Conservation (phyloP, 1,140 invertebrate species). For the Lithobius niger region DNA sequence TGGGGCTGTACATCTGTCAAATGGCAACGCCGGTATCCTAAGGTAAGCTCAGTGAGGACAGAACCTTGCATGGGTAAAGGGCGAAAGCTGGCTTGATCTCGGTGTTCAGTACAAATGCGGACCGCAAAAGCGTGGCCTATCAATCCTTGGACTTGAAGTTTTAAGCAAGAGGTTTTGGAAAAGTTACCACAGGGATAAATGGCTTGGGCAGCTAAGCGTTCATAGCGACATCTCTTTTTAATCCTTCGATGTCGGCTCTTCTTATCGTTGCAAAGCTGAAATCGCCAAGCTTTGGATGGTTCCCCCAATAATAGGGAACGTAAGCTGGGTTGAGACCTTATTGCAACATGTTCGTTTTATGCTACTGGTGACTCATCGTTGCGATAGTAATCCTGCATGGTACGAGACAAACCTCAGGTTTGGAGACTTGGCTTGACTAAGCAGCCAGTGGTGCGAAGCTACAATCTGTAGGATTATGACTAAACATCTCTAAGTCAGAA, state of each 20-base stretch:
- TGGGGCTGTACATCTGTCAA: constrained; percentile 67
- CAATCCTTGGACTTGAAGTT: constrained; percentile 46
- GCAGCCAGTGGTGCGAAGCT: too few relatives aligned
- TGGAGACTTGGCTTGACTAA: too few relatives aligned
- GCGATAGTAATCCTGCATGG: too few relatives aligned
- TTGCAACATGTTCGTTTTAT: too few relatives aligned
- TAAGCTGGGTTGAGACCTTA: too few relatives aligned
- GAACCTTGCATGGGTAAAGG: constrained; percentile 72
- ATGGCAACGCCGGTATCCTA: constrained; percentile 75
- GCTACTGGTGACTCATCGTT: too few relatives aligned
- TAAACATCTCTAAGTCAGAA: too few relatives aligned
- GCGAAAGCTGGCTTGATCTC: constrained; percentile 63
- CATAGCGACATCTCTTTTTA: constrained; percentile 42
- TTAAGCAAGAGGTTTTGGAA: constrained; percentile 20
- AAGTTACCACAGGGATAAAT: constrained; percentile 31
- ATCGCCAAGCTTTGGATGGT: constrained; percentile 66
- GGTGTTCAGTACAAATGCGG: constrained; percentile 57
- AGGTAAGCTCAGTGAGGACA: constrained; percentile 66
- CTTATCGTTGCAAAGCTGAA: constrained; percentile 41
- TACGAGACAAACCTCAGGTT: too few relatives aligned
- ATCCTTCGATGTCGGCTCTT: constrained; percentile 43
- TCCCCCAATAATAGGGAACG: too few relatives aligned
- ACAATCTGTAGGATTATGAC: too few relatives aligned
- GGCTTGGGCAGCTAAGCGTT: constrained; percentile 41
- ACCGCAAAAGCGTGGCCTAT: constrained; percentile 64